Percentiles rank a stretch among this genome's conserved stretches.
Evolutionary conservation across 2,113 vertebrate genomes (phyloP).

Genomic region (Tenebrosternarchus preto): DNA sequence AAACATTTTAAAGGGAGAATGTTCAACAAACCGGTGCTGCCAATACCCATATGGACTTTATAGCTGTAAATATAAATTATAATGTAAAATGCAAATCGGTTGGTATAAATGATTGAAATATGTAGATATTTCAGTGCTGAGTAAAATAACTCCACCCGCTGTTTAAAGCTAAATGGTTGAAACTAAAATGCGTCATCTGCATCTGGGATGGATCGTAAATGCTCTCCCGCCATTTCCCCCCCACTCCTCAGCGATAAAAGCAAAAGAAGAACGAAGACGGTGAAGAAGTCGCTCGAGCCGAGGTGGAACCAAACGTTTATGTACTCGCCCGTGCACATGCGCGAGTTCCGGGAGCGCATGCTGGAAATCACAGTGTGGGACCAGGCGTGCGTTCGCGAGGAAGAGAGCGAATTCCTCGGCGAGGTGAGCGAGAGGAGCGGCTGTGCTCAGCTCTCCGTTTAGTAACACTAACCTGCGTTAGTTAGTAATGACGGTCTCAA

Average conservation of each 20-base stretch:
- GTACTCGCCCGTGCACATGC: slow-evolving; percentile 91
- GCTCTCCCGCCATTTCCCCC: not conserved
- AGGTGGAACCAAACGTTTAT: slow-evolving; percentile 99
- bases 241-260: slow-evolving; percentile 91
- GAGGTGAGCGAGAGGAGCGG: slow-evolving; percentile 78
- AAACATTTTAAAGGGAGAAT: too few relatives aligned
- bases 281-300: slow-evolving; percentile 94
- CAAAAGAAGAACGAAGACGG: slow-evolving; percentile 95
- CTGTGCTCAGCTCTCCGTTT: too few relatives aligned
- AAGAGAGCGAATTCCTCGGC: slow-evolving; percentile 97
- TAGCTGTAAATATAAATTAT: not conserved
- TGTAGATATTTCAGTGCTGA: too few relatives aligned
- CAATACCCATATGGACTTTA: not conserved
- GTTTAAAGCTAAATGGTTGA: too few relatives aligned
- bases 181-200: too few relatives aligned
- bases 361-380: slow-evolving; percentile 96
- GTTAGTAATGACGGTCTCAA: too few relatives aligned
- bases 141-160: too few relatives aligned
- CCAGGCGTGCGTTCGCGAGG: slow-evolving; percentile 90
- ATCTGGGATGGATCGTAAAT: not conserved
- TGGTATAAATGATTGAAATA: too few relatives aligned
- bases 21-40: too few relatives aligned
- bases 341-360: slow-evolving; percentile 91
- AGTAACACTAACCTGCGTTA: too few relatives aligned
- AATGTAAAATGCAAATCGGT: not conserved